These are phyloP conservation scores for Taphrorychus bicolor DNA, from an alignment of 2,888 invertebrate genomes.

Conservation along the genomic window DNA sequence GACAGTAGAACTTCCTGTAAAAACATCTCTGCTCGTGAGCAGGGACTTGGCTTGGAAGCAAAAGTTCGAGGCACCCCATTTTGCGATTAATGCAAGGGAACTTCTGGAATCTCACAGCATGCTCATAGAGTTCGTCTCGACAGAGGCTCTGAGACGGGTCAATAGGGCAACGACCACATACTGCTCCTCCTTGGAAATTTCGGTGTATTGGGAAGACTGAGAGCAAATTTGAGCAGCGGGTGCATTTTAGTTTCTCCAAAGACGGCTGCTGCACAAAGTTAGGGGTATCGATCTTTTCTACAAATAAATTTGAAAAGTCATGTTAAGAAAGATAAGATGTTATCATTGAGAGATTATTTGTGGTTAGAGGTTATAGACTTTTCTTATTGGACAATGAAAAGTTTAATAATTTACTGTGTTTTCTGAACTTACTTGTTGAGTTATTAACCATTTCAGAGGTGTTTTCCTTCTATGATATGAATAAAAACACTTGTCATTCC, in stretches of 20 bases:
- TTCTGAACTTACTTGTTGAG: no score
- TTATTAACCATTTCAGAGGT: no score
- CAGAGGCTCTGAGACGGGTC: constrained; percentile 44
- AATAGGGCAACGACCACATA: constrained; percentile 52
- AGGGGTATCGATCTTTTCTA: no score
- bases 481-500: no score
- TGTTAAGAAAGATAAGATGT: no score
- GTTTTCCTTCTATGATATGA: no score
- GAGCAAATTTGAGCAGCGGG: constrained; percentile 48
- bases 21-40: constrained; percentile 50
- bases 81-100: constrained; percentile 51
- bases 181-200: constrained; percentile 39
- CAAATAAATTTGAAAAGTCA: no score
- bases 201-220: constrained; percentile 50
- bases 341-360: no score
- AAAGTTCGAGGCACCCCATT: constrained; percentile 49
- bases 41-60: constrained; percentile 44
- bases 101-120: constrained; percentile 44
- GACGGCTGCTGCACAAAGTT: constrained; percentile 15
- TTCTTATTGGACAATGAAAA: no score
- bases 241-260: constrained; percentile 47
- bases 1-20: constrained; percentile 47
- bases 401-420: no score
- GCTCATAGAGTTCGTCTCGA: constrained; percentile 50
- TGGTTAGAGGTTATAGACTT: no score